These are phyloP conservation scores for Crossaster papposus DNA, from an alignment of 53 echinoderm and acorn worm species.

Conservation along the genomic window DNA sequence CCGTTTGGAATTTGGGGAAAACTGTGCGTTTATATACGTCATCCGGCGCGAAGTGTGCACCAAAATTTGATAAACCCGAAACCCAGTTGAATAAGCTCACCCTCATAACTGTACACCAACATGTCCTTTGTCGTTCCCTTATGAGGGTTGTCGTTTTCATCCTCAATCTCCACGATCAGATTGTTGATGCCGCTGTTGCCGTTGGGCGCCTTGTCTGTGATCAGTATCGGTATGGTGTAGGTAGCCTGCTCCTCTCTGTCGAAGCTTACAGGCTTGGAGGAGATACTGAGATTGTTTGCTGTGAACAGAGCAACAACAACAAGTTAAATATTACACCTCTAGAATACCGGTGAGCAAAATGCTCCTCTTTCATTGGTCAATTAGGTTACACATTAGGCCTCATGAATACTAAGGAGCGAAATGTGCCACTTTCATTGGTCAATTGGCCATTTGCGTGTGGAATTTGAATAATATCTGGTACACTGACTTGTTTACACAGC, in stretches of 20 bases:
- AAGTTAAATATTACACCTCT: too few species aligned
- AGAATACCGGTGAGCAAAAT: too few species aligned
- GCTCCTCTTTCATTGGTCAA: too few species aligned
- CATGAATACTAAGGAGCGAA: too few species aligned
- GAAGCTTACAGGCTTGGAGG: slow-evolving; percentile 23
- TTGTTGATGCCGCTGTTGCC: slow-evolving; percentile 62
- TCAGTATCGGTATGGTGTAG: slow-evolving; percentile 56
- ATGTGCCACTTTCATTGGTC: too few species aligned
- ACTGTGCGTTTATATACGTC: too few species aligned
- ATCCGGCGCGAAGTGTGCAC: too few species aligned
- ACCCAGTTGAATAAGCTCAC: slow-evolving; percentile 47
- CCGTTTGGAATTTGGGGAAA: too few species aligned
- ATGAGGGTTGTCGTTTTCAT: slow-evolving; percentile 91
- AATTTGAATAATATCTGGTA: too few species aligned
- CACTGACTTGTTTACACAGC: too few species aligned
- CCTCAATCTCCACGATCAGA: slow-evolving; percentile 63
- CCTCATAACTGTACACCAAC: slow-evolving; percentile 96
- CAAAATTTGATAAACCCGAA: neutral
- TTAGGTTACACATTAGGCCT: too few species aligned
- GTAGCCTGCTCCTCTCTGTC: slow-evolving; percentile 78
- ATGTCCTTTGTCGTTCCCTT: slow-evolving; percentile 69
- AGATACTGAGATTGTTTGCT: slow-evolving; percentile 20
- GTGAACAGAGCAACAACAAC: neutral
- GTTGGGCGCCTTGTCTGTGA: slow-evolving; percentile 40
- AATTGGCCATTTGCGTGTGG: too few species aligned